phyloP scores from a whole-genome alignment of 2,888 invertebrate species.

The Reticulitermes lucifugus region DNA sequence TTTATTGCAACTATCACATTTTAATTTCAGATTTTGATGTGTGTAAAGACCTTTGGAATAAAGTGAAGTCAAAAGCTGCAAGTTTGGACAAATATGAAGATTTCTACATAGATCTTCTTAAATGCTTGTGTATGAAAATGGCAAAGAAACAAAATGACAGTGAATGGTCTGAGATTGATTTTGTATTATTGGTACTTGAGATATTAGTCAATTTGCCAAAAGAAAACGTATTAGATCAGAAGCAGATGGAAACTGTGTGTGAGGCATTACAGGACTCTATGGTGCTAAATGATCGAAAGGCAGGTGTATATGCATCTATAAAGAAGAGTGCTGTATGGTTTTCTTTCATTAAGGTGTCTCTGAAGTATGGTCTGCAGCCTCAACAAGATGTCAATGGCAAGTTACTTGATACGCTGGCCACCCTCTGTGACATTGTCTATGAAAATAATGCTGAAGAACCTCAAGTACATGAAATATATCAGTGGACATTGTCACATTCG shows the following conservation, averaged over 20 bases:
- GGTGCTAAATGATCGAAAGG: neutral
- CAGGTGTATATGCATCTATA: slow-evolving; percentile 56
- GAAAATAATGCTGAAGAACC: slow-evolving; percentile 65
- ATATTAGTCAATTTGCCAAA: slow-evolving; percentile 7
- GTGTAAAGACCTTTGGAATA: neutral
- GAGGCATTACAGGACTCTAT: neutral
- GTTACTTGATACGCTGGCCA: slow-evolving; percentile 69
- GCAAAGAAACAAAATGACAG: neutral
- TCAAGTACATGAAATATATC: slow-evolving; percentile 70
- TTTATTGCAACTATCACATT: neutral
- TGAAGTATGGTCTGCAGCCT: slow-evolving; percentile 75
- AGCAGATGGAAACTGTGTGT: slow-evolving; percentile 14
- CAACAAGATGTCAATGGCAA: slow-evolving; percentile 64
- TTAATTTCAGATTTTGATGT: neutral
- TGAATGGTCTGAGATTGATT: neutral
- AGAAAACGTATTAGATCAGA: slow-evolving; percentile 13
- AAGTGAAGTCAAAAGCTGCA: neutral
- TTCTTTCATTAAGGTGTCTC: slow-evolving; percentile 64
- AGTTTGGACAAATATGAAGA: slow-evolving; percentile 7
- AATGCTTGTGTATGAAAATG: neutral
- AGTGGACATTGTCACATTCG: slow-evolving; percentile 82
- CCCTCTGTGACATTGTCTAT: slow-evolving; percentile 70
- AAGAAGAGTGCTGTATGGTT: slow-evolving; percentile 59
- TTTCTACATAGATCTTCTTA: neutral
- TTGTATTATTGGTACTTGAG: neutral